Evolutionary conservation across 2,113 vertebrate species (phyloP).

Genomic region (Dromiciops gliroides): DNA sequence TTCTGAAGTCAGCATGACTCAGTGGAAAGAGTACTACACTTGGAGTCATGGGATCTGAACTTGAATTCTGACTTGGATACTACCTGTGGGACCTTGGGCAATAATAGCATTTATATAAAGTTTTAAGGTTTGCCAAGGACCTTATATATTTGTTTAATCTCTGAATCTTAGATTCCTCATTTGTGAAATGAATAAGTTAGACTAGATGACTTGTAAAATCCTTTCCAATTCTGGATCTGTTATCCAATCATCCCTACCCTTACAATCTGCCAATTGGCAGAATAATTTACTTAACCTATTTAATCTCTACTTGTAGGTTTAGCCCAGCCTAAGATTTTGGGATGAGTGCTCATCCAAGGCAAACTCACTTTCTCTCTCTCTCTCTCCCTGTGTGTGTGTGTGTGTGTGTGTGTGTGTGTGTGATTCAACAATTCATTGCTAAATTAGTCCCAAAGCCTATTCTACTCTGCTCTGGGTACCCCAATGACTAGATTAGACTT

Average conservation of each 20-base stretch:
- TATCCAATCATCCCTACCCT: neutral
- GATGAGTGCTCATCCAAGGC: neutral
- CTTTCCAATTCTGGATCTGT: neutral
- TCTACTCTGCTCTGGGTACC: neutral
- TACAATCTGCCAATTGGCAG: neutral
- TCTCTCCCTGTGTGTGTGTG: neutral
- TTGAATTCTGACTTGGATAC: neutral
- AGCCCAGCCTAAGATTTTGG: neutral
- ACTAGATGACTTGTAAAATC: neutral
- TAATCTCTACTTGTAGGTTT: neutral
- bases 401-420: neutral
- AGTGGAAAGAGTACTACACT: neutral
- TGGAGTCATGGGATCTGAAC: neutral
- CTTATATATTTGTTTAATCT: neutral
- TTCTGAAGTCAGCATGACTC: neutral
- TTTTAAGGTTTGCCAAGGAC: neutral
- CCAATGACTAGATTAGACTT: neutral
- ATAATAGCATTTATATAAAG: neutral
- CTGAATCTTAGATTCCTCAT: neutral
- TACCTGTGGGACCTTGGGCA: neutral
- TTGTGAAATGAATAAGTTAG: neutral
- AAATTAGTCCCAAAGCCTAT: neutral
- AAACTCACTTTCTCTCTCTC: no score
- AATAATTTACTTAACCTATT: neutral
- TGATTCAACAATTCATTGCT: neutral